phyloP scores from a whole-genome alignment of 2,888 invertebrate genomes.

The Melipona beecheii region DNA sequence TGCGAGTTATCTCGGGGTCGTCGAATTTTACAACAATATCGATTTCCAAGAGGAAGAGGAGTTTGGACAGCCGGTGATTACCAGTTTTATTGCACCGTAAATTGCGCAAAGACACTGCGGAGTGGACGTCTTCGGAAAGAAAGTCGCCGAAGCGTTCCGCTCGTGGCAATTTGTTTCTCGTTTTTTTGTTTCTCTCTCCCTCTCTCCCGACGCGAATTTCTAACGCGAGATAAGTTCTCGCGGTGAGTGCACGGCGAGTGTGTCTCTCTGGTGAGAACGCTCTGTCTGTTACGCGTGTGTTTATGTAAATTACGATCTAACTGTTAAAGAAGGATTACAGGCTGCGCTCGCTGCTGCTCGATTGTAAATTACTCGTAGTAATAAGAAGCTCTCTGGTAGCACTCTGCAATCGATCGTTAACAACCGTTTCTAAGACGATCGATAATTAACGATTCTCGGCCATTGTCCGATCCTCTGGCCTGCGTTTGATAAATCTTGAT shows the following conservation, averaged over 20 bases:
- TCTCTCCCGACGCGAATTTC: slow-evolving; percentile 33
- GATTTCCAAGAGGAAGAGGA: neutral
- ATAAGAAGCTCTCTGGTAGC: slow-evolving; percentile 31
- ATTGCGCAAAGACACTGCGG: slow-evolving; percentile 33
- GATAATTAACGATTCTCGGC: neutral
- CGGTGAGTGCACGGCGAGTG: slow-evolving; percentile 1
- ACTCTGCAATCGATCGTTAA: neutral
- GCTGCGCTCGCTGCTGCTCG: neutral
- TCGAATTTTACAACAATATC: slow-evolving; percentile 10
- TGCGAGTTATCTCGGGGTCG: too few relatives aligned
- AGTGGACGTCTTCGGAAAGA: slow-evolving; percentile 30
- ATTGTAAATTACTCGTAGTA: slow-evolving; percentile 45
- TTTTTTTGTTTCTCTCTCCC: too few relatives aligned
- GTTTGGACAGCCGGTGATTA: slow-evolving; percentile 22
- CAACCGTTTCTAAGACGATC: slow-evolving; percentile 2
- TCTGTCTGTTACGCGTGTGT: slow-evolving; percentile 33
- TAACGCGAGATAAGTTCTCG: slow-evolving; percentile 41
- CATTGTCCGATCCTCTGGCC: neutral
- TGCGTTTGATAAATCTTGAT: neutral
- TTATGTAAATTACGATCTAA: slow-evolving; percentile 57
- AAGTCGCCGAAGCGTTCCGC: neutral
- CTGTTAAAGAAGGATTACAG: slow-evolving; percentile 46
- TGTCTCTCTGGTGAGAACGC: neutral
- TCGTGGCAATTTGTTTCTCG: slow-evolving; percentile 18
- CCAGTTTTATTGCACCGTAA: slow-evolving; percentile 29